Evolutionary conservation across 2,888 invertebrate species (phyloP), one percentile per base, ranked within the genome.

Genomic region (Tetanocera ferruginea): DNA sequence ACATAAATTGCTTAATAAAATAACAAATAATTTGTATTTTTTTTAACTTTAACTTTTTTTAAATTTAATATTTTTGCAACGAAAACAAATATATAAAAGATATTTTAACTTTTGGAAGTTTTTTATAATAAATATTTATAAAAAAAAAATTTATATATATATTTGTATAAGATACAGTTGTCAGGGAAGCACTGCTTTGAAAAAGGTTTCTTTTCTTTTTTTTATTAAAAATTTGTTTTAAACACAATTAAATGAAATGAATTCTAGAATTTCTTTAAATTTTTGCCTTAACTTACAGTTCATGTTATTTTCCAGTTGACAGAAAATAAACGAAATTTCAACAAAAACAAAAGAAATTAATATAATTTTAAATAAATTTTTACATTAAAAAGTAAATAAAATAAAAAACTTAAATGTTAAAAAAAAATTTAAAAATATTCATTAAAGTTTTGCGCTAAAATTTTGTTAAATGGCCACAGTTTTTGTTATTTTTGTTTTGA

Each of bases 391-490:
- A 25, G 70, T 8, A 69, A 55, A 49, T 57, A 66, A 64, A 52
- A 31, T 23, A 28, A 64, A 74, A 57, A 23, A 37, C 28, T 34
- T 19, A 55, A 67, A 55, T 25, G 72, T 64, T 75, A 76, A 74
- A 75, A 64, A n/a, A 37, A 52, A 75, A 78, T 74, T 51, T 31
- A 19, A 25, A 9, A 28, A 64, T n/a, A 31, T 64, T n/a, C 9
- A 31, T 64, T 28, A 64, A 73, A 43, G 43, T 57, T 51, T 64
- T 43, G 43, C 43, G 17, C 49, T 52, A 75, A 49, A 70, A 79
- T 62, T 75, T 76, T 66, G 72, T 72, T 77, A 79, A 82, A 83
- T 83, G 83, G 83, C 83, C 83, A 83, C 83, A 62, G 31, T 23
- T 73, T 78, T 66, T 79, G 66, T 75, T 75, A 70, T 51, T 74